Conservation (phyloP, 2,888 invertebrate genomes). For the Tinea trinotella region DNA sequence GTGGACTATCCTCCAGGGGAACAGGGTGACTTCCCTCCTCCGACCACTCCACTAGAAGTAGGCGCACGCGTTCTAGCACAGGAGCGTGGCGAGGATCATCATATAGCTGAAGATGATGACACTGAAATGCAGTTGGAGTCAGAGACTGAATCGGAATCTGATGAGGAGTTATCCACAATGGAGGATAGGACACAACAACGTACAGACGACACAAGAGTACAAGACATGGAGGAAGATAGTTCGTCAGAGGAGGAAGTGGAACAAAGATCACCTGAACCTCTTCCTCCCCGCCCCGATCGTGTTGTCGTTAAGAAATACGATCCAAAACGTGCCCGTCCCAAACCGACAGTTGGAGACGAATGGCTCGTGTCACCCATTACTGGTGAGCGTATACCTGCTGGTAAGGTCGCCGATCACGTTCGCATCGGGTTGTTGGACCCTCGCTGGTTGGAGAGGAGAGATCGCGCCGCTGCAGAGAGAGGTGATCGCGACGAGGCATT, state of each 20-base stretch:
- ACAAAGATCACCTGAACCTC: conserved; percentile 73
- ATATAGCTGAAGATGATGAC: conserved; percentile 47
- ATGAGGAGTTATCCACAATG: conserved; percentile 75
- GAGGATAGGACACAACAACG: conserved; percentile 70
- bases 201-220: conserved; percentile 72
- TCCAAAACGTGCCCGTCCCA: conserved; percentile 80
- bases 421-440: conserved; percentile 96
- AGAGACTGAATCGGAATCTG: conserved; percentile 83
- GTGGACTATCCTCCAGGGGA: conserved; percentile 99
- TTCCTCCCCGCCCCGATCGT: conserved; percentile 92
- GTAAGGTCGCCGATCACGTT: conserved; percentile 98
- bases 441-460: conserved; percentile 97
- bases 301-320: conserved; percentile 98
- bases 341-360: conserved; percentile 78
- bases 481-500: conserved; percentile 80
- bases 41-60: conserved; percentile 97
- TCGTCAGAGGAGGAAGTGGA: conserved; percentile 58
- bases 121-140: conserved; percentile 93
- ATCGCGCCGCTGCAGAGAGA: conserved; percentile 94
- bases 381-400: conserved; percentile 96
- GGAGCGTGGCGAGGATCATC: conserved; percentile 82
- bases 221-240: conserved; percentile 95
- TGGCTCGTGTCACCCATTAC: conserved; percentile 98
- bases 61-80: conserved; percentile 92
- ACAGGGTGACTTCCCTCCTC: conserved; percentile 95